These are phyloP conservation scores for Drosophila leontia DNA, from an alignment of 1,140 invertebrate species.

Conservation along the genomic window DNA sequence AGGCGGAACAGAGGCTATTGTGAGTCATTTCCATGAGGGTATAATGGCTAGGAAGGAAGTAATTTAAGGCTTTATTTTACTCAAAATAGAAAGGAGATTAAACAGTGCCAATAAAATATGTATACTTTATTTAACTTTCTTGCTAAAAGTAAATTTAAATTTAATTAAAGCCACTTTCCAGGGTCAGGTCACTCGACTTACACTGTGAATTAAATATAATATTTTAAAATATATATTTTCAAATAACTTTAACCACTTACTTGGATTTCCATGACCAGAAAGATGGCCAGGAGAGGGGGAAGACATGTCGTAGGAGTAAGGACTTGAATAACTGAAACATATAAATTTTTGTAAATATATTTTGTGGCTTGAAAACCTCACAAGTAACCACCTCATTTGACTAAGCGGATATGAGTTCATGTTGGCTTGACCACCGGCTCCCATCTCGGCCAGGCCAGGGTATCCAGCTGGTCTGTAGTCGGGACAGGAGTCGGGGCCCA, in stretches of 20 bases:
- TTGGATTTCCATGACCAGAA: background rate
- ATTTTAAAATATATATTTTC: too few relatives aligned
- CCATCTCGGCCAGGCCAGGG: slow-evolving; percentile 29
- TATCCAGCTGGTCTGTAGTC: slow-evolving; percentile 4
- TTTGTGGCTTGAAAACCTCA: background rate
- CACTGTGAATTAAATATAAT: background rate
- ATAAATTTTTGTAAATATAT: background rate
- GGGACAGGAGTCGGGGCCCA: slow-evolving; percentile 24
- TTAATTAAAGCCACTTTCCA: background rate
- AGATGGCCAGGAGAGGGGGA: background rate
- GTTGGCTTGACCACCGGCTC: slow-evolving; percentile 34
- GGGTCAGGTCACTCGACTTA: too few relatives aligned
- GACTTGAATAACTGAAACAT: slow-evolving; percentile 21
- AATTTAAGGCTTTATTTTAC: background rate
- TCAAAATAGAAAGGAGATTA: too few relatives aligned
- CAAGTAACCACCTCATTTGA: slow-evolving; percentile 28
- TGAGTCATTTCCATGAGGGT: too few relatives aligned
- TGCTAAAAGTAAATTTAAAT: background rate
- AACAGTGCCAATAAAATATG: background rate
- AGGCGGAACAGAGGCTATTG: background rate
- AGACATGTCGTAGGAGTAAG: slow-evolving; percentile 28
- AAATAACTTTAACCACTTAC: background rate
- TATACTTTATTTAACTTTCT: background rate
- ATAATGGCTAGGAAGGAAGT: too few relatives aligned
- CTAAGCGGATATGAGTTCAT: slow-evolving; percentile 23